These are phyloP conservation scores for Alouatta palliata DNA, from an alignment of 2,113 vertebrate species.

Conservation along the genomic window DNA sequence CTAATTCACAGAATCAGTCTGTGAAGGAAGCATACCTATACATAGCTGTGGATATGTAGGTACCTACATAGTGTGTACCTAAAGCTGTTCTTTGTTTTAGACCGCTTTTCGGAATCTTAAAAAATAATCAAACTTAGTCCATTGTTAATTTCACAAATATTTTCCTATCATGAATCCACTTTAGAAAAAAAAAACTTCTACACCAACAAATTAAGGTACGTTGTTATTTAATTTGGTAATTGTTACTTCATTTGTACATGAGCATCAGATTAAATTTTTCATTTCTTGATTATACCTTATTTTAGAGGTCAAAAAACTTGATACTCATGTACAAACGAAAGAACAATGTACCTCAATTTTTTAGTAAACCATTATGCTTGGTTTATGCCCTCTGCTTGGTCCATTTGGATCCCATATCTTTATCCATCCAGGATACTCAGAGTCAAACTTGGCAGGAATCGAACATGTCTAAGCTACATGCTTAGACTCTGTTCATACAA, in stretches of 20 bases:
- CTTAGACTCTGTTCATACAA: not conserved
- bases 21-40: not conserved
- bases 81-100: not conserved
- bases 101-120: not conserved
- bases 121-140: not conserved
- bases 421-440: not conserved
- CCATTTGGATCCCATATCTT: not conserved
- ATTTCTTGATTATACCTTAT: too few species aligned
- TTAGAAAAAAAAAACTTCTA: not conserved
- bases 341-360: too few species aligned
- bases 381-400: not conserved
- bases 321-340: too few species aligned
- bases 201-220: not conserved
- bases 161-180: not conserved
- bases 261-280: too few species aligned
- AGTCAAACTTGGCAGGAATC: not conserved
- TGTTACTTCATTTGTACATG: too few species aligned
- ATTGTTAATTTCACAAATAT: conserved; percentile 19
- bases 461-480: not conserved
- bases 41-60: not conserved
- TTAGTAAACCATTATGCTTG: not conserved
- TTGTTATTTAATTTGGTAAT: not conserved
- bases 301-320: too few species aligned
- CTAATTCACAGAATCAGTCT: not conserved
- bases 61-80: not conserved